phyloP scores from a whole-genome alignment of 2,113 vertebrate genomes.

The Mustela lutreola region DNA sequence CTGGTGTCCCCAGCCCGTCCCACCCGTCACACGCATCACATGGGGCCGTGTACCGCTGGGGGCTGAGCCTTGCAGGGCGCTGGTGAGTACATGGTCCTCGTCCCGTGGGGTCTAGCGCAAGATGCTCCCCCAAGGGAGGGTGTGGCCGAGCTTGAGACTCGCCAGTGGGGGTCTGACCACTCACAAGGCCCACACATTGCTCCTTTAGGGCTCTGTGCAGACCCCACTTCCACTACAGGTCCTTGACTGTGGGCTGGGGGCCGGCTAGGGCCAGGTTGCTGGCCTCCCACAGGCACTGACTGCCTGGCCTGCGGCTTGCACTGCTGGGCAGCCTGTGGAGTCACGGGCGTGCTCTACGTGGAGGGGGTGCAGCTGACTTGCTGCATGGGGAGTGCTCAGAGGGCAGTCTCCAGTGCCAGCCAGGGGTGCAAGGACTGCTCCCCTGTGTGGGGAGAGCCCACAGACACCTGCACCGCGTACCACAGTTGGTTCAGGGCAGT shows the following conservation, averaged over 20 bases:
- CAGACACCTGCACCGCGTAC: accelerated
- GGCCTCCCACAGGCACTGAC: too few species aligned
- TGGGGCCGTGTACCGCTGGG: accelerated
- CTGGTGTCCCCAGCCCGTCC: background rate
- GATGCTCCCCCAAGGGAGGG: background rate
- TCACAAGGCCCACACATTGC: background rate
- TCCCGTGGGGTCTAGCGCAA: background rate
- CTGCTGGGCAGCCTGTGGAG: too few species aligned
- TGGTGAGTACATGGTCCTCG: background rate
- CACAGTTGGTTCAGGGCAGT: background rate
- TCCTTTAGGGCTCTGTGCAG: background rate
- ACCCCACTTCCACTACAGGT: background rate
- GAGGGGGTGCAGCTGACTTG: too few species aligned
- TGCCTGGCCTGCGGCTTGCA: accelerated
- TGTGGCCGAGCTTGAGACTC: background rate
- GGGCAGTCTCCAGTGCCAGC: background rate
- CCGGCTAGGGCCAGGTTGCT: background rate
- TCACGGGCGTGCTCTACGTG: too few species aligned
- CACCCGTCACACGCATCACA: accelerated
- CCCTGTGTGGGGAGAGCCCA: background rate
- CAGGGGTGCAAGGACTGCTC: too few species aligned
- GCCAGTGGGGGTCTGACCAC: background rate
- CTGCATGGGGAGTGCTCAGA: background rate
- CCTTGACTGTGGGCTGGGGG: background rate
- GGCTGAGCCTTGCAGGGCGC: background rate